Base-by-base conservation (phyloP, 2,888 invertebrate species). In the Argyresthia albistria region DNA sequence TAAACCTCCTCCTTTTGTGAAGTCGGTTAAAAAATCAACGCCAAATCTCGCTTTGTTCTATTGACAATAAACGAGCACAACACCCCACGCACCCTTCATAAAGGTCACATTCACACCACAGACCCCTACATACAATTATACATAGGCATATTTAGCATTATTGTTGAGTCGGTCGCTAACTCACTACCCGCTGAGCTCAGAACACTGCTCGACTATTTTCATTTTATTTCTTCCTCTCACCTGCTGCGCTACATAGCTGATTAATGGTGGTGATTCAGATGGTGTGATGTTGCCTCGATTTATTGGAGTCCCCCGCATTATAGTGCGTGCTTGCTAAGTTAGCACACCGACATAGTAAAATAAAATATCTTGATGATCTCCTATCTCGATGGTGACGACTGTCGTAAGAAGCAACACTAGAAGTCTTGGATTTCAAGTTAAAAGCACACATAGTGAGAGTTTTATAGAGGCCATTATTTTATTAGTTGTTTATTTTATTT, bases 211-310 rank as follows among this genome's bases (percentile, higher is more conserved):
- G 2, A 9, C n/a, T 39, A 39, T 39, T 39, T 39, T 39, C 39
- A 39, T 56, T 58, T 57, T 60, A 46, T 54, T 60, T 58, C 60
- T 56, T 59, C 50, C 43, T 54, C 54, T 57, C 68, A 72, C 79
- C 74, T 72, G 78, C 77, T 76, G 77, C 51, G 76, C 60, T 54
- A 61, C 56, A 58, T 60, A 63, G 64, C 62, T 73, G 68, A 76
- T 61, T 68, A 68, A 73, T 67, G 59, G 64, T 58, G 12, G 57
- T 58, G 60, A 69, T 67, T 72, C 54, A 9, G n/a, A 11, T 54
- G 11, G 12, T 10, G 46, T 53, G 51, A 54, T 67, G 58, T 63
- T 64, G 59, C 60, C 58, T 55, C 55, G 55, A 59, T 60, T 59
- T 36, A 49, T 49, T 12, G 37, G 6, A 4, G 6, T 9, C 11